A percentile compares a stretch with the other conserved stretches of the same genome.
Conservation (phyloP, 2,113 vertebrate genomes). For the Atlantisia rogersi region DNA sequence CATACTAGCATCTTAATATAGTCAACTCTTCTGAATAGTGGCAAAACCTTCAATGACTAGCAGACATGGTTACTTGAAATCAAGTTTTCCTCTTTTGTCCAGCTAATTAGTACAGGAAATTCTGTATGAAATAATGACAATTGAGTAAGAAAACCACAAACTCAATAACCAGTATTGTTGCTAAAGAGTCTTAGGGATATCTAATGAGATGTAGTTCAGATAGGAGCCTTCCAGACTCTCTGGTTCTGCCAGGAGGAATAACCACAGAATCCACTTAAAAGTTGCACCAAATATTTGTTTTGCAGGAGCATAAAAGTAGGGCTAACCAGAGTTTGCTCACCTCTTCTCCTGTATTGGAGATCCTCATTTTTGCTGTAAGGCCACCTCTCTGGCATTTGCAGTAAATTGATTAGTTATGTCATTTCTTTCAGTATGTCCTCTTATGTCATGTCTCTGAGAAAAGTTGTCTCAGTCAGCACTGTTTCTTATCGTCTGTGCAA, state of each 20-base stretch:
- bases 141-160: neutral
- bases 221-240: neutral
- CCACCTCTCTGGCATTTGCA: neutral
- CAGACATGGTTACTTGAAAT: neutral
- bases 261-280: neutral
- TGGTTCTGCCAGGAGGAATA: neutral
- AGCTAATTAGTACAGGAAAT: neutral
- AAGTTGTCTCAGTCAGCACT: neutral
- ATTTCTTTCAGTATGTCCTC: neutral
- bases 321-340: neutral
- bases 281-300: neutral
- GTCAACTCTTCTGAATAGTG: neutral
- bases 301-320: neutral
- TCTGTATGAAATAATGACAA: neutral
- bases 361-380: neutral
- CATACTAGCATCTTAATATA: constrained; percentile 7
- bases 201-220: neutral
- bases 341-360: neutral
- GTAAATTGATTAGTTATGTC: neutral
- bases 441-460: neutral
- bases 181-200: neutral
- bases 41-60: neutral
- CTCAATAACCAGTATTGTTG: neutral
- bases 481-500: neutral
- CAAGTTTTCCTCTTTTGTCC: neutral